phyloP scores from a whole-genome alignment of 64 coral and sea anemone species.

The Stichodactyla mertensii region DNA sequence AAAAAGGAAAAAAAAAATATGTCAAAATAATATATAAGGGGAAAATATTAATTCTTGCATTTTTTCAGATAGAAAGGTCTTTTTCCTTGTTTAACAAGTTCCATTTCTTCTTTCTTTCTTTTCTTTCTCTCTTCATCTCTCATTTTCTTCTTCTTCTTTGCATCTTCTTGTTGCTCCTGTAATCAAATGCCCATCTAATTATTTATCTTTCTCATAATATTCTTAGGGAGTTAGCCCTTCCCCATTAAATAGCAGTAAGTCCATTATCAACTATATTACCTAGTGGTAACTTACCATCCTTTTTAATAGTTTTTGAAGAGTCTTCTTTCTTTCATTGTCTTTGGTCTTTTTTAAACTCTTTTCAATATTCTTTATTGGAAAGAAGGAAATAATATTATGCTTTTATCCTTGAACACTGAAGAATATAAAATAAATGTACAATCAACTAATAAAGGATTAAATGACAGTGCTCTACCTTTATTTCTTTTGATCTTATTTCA shows the following conservation, averaged over 20 bases:
- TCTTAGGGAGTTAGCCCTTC: neutral
- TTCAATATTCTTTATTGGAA: slow-evolving; percentile 46
- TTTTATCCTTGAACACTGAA: neutral
- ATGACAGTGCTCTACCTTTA: slow-evolving; percentile 19
- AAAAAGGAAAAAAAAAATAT: neutral
- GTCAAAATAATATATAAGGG: no score
- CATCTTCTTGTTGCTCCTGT: slow-evolving; percentile 74
- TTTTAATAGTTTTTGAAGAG: slow-evolving; percentile 54
- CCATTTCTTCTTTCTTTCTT: slow-evolving; percentile 75
- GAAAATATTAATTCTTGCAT: slow-evolving; percentile 71
- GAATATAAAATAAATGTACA: neutral
- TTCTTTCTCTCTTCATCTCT: slow-evolving; percentile 52
- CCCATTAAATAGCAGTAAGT: neutral
- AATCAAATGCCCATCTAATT: neutral
- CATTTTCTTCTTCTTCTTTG: slow-evolving; percentile 34
- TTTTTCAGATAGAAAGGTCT: slow-evolving; percentile 91
- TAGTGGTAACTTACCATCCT: slow-evolving; percentile 49
- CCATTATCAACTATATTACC: neutral
- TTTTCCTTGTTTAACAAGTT: slow-evolving; percentile 92
- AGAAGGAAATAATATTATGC: neutral
- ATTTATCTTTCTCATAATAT: neutral
- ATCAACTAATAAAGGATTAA: neutral
- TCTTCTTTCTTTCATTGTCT: slow-evolving; percentile 38
- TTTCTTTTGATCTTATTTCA: slow-evolving; percentile 75
- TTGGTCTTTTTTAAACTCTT: slow-evolving; percentile 70